phyloP scores from a whole-genome alignment of 2,797 vertebrate species.

The Notoglanidium macrostoma region DNA sequence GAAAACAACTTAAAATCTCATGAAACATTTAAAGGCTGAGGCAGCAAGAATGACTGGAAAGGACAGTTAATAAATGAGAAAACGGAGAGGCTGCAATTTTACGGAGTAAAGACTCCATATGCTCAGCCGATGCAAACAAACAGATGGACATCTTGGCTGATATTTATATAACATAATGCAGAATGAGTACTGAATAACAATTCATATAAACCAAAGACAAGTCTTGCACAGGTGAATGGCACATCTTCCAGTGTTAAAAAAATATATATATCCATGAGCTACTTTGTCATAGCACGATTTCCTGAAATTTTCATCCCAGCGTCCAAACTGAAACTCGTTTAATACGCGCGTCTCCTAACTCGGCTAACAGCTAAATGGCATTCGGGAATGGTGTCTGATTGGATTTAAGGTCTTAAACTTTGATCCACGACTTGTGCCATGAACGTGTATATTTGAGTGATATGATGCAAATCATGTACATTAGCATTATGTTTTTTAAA shows the following conservation, averaged over 20 bases:
- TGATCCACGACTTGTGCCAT: neutral
- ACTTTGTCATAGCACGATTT: neutral
- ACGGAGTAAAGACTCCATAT: constrained; percentile 57
- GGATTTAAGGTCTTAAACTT: neutral
- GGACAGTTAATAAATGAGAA: constrained; percentile 75
- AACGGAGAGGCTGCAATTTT: constrained; percentile 65
- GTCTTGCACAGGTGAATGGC: neutral
- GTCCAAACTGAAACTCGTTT: neutral
- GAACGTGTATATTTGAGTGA: neutral
- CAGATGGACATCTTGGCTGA: constrained; percentile 15
- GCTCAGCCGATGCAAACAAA: constrained; percentile 51
- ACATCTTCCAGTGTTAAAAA: neutral
- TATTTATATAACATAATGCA: neutral
- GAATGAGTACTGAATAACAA: neutral
- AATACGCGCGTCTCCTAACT: neutral
- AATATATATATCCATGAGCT: neutral
- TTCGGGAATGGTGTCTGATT: neutral
- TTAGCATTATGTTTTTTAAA: neutral
- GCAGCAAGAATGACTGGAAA: constrained; percentile 66
- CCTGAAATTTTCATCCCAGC: neutral
- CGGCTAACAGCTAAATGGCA: neutral
- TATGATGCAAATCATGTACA: neutral
- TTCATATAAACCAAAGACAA: neutral
- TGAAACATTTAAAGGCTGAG: constrained; percentile 81
- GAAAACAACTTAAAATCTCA: constrained; percentile 81